Percentiles rank a stretch among this genome's conserved stretches.
These are phyloP conservation scores for Eurypyga helias DNA, from an alignment of 2,113 vertebrate species.

Conservation along the genomic window DNA sequence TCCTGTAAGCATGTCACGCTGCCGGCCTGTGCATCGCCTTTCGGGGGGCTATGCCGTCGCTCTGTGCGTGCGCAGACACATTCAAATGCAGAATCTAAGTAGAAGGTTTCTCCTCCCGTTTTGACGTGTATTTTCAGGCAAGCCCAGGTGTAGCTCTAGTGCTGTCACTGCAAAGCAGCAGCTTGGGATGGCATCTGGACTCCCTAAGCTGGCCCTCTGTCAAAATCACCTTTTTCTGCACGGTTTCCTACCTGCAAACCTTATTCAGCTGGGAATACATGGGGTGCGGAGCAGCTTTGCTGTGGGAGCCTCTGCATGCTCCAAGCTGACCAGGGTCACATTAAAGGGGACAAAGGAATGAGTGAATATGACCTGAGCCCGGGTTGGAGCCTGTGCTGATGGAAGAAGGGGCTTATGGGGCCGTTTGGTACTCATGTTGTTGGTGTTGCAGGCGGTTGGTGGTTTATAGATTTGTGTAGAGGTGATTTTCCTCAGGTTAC, in stretches of 20 bases:
- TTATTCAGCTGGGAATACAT: not conserved
- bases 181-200: not conserved
- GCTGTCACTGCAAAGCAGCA: not conserved
- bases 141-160: no score
- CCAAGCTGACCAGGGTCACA: rapidly evolving
- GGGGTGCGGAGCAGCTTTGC: not conserved
- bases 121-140: not conserved
- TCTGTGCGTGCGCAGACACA: not conserved
- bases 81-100: not conserved
- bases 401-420: rapidly evolving
- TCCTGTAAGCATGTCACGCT: not conserved
- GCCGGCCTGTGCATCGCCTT: not conserved
- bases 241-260: not conserved
- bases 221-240: not conserved
- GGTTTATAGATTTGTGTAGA: not conserved
- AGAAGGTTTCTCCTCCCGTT: not conserved
- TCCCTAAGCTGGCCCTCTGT: not conserved
- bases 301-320: not conserved
- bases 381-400: not conserved
- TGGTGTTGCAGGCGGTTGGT: not conserved
- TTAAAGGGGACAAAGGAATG: not conserved
- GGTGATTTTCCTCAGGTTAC: not conserved
- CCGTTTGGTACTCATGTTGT: not conserved
- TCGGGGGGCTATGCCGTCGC: not conserved
- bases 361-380: rapidly evolving